Percentiles rank a stretch among this genome's conserved stretches.
These are phyloP conservation scores for Microctonus hyperodae DNA, from an alignment of 2,888 invertebrate species.

Conservation along the genomic window DNA sequence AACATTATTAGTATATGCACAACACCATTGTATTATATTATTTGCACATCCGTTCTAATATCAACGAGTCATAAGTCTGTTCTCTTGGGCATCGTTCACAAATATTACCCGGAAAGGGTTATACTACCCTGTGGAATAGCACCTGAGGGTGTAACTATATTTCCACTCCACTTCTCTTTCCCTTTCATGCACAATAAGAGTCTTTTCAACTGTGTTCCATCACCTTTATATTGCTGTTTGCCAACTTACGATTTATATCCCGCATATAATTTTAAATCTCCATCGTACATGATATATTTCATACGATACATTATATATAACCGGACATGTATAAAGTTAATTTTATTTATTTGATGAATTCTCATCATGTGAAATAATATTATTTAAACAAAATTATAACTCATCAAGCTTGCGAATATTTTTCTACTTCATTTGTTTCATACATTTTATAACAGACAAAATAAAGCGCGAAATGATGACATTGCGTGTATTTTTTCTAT, in stretches of 20 bases:
- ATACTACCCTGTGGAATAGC: conserved; percentile 51
- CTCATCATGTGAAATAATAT: background rate
- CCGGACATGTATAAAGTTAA: too few species aligned
- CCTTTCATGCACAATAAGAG: background rate
- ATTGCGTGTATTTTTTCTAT: conserved; percentile 45
- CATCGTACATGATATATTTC: too few species aligned
- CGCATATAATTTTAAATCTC: too few species aligned
- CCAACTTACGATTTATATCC: conserved; percentile 42
- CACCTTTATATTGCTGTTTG: conserved; percentile 45
- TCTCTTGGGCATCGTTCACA: conserved; percentile 61
- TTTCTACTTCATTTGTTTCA: conserved; percentile 40
- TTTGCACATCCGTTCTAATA: conserved; percentile 61
- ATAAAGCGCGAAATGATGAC: background rate
- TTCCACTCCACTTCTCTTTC: conserved; percentile 18
- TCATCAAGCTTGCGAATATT: background rate
- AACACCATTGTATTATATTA: conserved; percentile 47
- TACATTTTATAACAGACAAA: conserved; percentile 49
- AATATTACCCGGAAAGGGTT: conserved; percentile 63
- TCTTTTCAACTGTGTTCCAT: conserved; percentile 15
- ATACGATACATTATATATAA: too few species aligned
- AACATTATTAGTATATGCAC: conserved; percentile 51
- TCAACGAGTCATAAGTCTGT: conserved; percentile 41
- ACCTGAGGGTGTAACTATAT: conserved; percentile 60
- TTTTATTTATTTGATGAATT: background rate
- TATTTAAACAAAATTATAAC: background rate